Conservation (phyloP, 92 coral and sea anemone genomes). For the Montipora capitata region DNA sequence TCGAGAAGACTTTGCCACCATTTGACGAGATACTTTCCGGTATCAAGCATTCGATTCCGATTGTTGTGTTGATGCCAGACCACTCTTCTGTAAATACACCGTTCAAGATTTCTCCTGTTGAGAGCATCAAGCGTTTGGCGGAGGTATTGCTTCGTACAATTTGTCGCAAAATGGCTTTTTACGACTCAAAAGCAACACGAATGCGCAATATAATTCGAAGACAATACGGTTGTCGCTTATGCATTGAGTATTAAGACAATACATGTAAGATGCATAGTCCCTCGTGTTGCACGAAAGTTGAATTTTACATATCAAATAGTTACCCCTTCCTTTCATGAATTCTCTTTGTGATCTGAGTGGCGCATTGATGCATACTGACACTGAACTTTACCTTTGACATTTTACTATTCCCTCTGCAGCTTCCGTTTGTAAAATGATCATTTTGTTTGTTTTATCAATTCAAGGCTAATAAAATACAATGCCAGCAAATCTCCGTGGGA, state of each 20-base stretch:
- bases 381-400: not conserved
- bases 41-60: slow-evolving; percentile 87
- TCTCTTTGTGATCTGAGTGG: no score
- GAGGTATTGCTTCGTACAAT: slow-evolving; percentile 67
- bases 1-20: slow-evolving; percentile 78
- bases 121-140: slow-evolving; percentile 81
- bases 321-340: no score
- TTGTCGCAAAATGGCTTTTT: not conserved
- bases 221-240: no score
- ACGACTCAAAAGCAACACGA: not conserved
- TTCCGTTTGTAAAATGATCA: no score
- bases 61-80: slow-evolving; percentile 84
- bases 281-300: no score
- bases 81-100: slow-evolving; percentile 74
- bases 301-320: no score
- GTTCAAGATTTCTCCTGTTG: slow-evolving; percentile 68
- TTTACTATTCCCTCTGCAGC: not conserved
- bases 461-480: slow-evolving; percentile 85
- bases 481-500: slow-evolving; percentile 91
- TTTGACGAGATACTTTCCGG: slow-evolving; percentile 79
- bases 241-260: no score
- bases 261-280: no score
- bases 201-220: not conserved
- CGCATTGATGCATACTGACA: not conserved
- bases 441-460: not conserved